Evolutionary conservation across 1,140 invertebrate genomes (phyloP).

Genomic region (Drosophila kepulauana): DNA sequence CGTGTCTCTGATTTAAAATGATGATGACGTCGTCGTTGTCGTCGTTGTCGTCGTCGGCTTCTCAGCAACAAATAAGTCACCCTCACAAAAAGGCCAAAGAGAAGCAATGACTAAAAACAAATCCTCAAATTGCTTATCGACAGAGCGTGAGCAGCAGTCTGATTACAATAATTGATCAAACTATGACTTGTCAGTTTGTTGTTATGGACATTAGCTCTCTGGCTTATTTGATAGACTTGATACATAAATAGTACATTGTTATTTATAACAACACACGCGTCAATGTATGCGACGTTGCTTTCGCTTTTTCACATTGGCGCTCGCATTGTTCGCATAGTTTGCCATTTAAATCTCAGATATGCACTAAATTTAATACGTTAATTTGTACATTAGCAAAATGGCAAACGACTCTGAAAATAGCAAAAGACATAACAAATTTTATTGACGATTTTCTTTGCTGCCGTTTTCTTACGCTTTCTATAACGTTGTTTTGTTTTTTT

Average conservation of each 20-base stretch:
- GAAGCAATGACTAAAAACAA: conserved; percentile 19
- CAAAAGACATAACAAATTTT: conserved; percentile 45
- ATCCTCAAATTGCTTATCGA: conserved; percentile 37
- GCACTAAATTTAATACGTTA: conserved; percentile 76
- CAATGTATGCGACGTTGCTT: conserved; percentile 34
- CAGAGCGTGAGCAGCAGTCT: conserved; percentile 6
- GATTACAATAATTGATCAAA: conserved; percentile 82
- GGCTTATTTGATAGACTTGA: conserved; percentile 9
- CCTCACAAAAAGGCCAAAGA: not conserved
- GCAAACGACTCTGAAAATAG: conserved; percentile 52
- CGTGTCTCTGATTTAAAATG: conserved; percentile 49
- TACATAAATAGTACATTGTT: conserved; percentile 12
- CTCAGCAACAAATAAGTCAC: conserved; percentile 22
- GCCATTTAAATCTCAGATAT: conserved; percentile 70
- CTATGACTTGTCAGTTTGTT: conserved; percentile 38
- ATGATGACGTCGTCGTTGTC: conserved; percentile 46
- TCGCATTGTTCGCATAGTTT: conserved; percentile 74
- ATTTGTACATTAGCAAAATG: conserved; percentile 63
- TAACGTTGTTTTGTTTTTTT: not conserved
- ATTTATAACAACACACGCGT: conserved; percentile 40
- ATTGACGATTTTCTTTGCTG: conserved; percentile 15
- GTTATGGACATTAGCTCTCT: conserved; percentile 22
- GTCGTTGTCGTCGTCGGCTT: conserved; percentile 46
- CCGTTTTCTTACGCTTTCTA: conserved; percentile 3
- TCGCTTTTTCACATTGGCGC: conserved; percentile 66